Conservation (phyloP, 2,113 vertebrate species). For the Brienomyrus longianalis region DNA sequence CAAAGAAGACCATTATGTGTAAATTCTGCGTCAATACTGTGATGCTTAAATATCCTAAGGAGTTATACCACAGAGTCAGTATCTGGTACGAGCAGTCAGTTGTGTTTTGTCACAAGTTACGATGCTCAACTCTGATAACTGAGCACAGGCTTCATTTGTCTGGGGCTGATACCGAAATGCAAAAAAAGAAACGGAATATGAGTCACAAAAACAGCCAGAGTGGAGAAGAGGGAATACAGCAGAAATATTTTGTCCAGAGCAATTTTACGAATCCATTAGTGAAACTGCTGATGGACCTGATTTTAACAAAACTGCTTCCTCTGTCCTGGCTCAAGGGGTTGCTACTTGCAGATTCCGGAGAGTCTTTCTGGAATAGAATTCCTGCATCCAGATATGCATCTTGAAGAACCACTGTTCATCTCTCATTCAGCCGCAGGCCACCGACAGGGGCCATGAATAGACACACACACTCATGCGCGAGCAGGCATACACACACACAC, state of each 20-base stretch:
- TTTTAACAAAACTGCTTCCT: slow-evolving; percentile 55
- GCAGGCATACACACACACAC: too few relatives aligned
- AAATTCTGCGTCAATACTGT: background rate
- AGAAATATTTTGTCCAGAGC: slow-evolving; percentile 24
- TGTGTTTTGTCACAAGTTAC: background rate
- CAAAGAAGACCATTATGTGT: background rate
- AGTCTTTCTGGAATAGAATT: slow-evolving; percentile 45
- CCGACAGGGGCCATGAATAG: slow-evolving; percentile 3
- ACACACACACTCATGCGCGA: background rate
- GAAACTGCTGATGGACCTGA: slow-evolving; percentile 44
- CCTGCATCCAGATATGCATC: slow-evolving; percentile 55
- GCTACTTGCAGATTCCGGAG: slow-evolving; percentile 58
- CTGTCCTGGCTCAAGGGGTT: slow-evolving; percentile 35
- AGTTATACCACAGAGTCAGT: background rate
- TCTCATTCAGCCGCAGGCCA: background rate
- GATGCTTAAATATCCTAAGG: background rate
- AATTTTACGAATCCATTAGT: slow-evolving; percentile 51
- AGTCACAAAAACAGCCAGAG: slow-evolving; percentile 19
- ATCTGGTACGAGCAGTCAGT: background rate
- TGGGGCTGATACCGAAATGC: background rate
- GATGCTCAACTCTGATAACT: background rate
- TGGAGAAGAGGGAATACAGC: slow-evolving; percentile 30
- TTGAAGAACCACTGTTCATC: slow-evolving; percentile 37
- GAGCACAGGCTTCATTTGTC: background rate
- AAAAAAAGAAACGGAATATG: background rate